Evolutionary conservation across 2,113 vertebrate species (phyloP).

Genomic region (Pungitius pungitius): DNA sequence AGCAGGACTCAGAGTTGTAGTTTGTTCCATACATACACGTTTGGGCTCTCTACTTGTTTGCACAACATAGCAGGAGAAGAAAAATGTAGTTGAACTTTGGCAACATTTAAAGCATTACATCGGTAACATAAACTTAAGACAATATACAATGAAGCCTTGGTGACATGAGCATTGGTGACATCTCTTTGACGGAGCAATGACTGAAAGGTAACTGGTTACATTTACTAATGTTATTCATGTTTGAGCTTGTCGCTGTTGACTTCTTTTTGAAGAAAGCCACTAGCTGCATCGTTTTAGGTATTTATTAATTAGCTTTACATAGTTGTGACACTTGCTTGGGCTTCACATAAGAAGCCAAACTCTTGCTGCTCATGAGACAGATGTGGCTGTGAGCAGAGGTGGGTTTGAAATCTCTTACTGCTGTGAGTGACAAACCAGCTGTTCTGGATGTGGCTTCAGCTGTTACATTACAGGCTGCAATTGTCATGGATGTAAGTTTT

Average conservation of each 20-base stretch:
- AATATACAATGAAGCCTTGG: not conserved
- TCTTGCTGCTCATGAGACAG: slow-evolving; percentile 19
- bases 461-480: slow-evolving; percentile 25
- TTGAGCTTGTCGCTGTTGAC: not conserved
- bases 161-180: not conserved
- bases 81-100: not conserved
- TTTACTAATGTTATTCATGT: not conserved
- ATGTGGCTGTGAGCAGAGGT: slow-evolving; percentile 26
- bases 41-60: not conserved
- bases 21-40: not conserved
- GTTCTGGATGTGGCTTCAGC: slow-evolving; percentile 42
- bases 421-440: slow-evolving; percentile 52
- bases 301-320: not conserved
- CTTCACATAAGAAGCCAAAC: slow-evolving; percentile 27
- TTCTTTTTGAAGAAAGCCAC: slow-evolving; percentile 4
- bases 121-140: not conserved
- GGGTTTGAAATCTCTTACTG: slow-evolving; percentile 43
- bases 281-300: not conserved
- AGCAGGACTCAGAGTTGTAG: not conserved
- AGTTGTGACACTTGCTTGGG: slow-evolving; percentile 17
- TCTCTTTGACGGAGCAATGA: not conserved
- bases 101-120: not conserved
- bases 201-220: not conserved
- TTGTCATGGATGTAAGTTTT: slow-evolving; percentile 4
- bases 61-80: not conserved